Conservation (phyloP, 2,113 vertebrate species). For the Aegithalos caudatus region DNA sequence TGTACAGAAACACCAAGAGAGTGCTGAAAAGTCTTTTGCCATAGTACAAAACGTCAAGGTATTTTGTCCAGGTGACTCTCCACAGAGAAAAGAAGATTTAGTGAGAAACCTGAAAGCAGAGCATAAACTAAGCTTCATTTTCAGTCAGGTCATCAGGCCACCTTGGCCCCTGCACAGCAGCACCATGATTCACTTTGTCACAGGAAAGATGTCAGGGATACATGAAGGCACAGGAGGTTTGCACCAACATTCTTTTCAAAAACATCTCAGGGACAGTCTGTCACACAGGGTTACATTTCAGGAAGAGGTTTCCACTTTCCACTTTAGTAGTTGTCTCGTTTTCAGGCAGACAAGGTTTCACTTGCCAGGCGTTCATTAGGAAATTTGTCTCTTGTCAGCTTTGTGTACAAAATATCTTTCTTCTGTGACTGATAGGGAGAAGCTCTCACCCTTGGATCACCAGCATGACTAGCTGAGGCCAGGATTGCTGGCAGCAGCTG, state of each 20-base stretch:
- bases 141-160: not conserved
- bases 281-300: not conserved
- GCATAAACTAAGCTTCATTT: not conserved
- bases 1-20: not conserved
- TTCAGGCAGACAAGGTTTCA: not conserved
- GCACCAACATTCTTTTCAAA: not conserved
- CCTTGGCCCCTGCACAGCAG: not conserved
- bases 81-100: not conserved
- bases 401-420: not conserved
- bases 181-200: not conserved
- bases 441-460: not conserved
- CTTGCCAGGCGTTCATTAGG: not conserved
- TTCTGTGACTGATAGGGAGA: not conserved
- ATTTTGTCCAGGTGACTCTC: not conserved
- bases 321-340: not conserved
- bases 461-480: not conserved
- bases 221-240: not conserved
- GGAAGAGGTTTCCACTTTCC: not conserved
- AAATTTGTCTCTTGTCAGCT: not conserved
- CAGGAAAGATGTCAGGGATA: not conserved
- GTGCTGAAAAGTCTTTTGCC: not conserved
- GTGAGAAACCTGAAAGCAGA: not conserved
- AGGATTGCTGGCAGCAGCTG: not conserved
- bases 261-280: not conserved
- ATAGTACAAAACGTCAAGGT: not conserved